These are phyloP conservation scores for Lasaia peninsularis DNA, from an alignment of 1,140 invertebrate species.

Conservation along the genomic window DNA sequence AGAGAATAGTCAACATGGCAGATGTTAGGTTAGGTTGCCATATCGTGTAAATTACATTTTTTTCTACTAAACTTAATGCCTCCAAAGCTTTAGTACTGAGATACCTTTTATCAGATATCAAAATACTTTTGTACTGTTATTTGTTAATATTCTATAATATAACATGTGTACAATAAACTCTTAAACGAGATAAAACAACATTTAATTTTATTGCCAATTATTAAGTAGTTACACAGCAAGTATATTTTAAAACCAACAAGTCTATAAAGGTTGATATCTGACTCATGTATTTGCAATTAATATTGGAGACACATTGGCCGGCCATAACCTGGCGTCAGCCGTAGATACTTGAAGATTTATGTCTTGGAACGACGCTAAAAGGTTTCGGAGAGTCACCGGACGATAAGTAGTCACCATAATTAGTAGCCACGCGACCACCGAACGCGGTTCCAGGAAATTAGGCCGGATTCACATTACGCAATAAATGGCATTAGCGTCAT, in stretches of 20 bases:
- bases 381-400: constrained; percentile 41
- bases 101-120: too few relatives aligned
- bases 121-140: too few relatives aligned
- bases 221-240: neutral
- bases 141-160: too few relatives aligned
- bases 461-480: too few relatives aligned
- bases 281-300: constrained; percentile 37
- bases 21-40: too few relatives aligned
- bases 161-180: too few relatives aligned
- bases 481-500: too few relatives aligned
- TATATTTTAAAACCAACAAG: constrained; percentile 12
- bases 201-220: neutral
- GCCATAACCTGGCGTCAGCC: constrained; percentile 29
- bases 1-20: too few relatives aligned
- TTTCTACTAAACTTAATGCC: too few relatives aligned
- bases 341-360: constrained; percentile 60
- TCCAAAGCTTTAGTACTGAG: too few relatives aligned
- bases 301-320: constrained; percentile 31
- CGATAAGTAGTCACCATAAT: constrained; percentile 59
- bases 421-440: constrained; percentile 62
- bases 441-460: constrained; percentile 26
- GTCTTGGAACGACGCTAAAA: constrained; percentile 52
- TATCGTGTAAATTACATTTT: too few relatives aligned
- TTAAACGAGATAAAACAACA: too few relatives aligned
- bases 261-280: constrained; percentile 11